Percentiles rank a stretch among this genome's conserved stretches.
Evolutionary conservation across 2,113 vertebrate species (phyloP).

Genomic region (Casuarius casuarius): DNA sequence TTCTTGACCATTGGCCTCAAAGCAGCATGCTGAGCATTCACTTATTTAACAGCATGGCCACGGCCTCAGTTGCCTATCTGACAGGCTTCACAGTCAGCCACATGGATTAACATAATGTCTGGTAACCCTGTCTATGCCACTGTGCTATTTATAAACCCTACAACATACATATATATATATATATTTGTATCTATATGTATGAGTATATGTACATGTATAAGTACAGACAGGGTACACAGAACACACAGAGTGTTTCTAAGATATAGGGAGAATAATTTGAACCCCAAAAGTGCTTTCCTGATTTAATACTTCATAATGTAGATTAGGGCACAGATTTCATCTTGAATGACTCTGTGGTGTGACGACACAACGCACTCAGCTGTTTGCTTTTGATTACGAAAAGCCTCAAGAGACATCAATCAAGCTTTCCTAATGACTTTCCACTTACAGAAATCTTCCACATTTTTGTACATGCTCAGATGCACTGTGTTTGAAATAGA

Average conservation of each 20-base stretch:
- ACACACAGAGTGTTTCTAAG: background rate
- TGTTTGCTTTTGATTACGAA: background rate
- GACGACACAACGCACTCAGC: background rate
- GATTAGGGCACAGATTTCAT: slow-evolving; percentile 14
- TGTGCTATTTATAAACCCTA: background rate
- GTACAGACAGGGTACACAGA: background rate
- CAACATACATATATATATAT: fast-evolving
- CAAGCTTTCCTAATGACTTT: slow-evolving; percentile 34
- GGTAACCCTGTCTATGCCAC: background rate
- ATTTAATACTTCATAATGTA: background rate
- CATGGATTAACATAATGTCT: background rate
- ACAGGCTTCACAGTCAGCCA: background rate
- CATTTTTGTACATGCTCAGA: background rate
- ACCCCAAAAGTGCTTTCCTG: background rate
- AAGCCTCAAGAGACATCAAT: background rate
- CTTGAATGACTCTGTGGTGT: background rate
- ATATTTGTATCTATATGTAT: background rate
- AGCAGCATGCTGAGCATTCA: background rate
- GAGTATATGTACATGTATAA: background rate
- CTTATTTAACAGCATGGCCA: background rate
- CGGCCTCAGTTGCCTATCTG: fast-evolving
- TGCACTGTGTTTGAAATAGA: background rate
- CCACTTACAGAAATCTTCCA: background rate
- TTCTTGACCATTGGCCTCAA: background rate
- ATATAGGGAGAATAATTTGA: background rate